Base-by-base conservation (phyloP, 2,797 vertebrate species). In the Danio jaintianensis region DNA sequence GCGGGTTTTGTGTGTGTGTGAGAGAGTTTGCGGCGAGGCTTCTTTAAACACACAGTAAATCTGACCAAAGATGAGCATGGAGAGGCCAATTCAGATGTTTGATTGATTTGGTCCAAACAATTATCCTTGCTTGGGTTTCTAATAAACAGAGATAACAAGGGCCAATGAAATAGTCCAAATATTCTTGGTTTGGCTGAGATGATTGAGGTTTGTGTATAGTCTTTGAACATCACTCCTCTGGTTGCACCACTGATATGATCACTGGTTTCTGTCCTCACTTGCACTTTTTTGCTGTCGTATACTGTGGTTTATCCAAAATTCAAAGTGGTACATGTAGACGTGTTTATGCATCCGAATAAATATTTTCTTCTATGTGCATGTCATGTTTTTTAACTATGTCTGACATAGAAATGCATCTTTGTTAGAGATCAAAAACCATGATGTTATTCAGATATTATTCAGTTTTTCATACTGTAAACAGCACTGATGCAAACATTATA, bases 141-240 rank as follows among this genome's bases (percentile, higher is more conserved):
- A 59, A 86, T 85, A 86, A 88, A 85, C 87, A 84, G 87, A 86
- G 70, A 62, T 82, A 77, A 45, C 45, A 62, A 69, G 45, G 40
- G 55, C 47, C 36, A 68, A 53, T 81, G 43, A 59, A 67, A 81
- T 86, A 75, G 80, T 58, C 83, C 62, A 63, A 85, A 83, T 87
- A 80, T 88, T 85, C 79, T 82, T 66, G 84, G 72, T 84, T 50
- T 73, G 1, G 70, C 69, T 53, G 43, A 79, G 82, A 77, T 69
- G 73, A 76, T 86, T 84, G 86, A 15, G 75, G 75, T 50, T 78
- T 69, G 42, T 42, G 22, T 56, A 45, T 43, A 45, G 40, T 59
- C 22, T 78, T 22, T 59, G 22, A 68, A 56, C 52, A 59, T 20
- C 16, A 18, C 40, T 78, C 15, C 64, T 78, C n/a, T 47, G 11